These are phyloP conservation scores for Platynereis dumerilii DNA, from an alignment of 2,888 invertebrate genomes.

Conservation along the genomic window DNA sequence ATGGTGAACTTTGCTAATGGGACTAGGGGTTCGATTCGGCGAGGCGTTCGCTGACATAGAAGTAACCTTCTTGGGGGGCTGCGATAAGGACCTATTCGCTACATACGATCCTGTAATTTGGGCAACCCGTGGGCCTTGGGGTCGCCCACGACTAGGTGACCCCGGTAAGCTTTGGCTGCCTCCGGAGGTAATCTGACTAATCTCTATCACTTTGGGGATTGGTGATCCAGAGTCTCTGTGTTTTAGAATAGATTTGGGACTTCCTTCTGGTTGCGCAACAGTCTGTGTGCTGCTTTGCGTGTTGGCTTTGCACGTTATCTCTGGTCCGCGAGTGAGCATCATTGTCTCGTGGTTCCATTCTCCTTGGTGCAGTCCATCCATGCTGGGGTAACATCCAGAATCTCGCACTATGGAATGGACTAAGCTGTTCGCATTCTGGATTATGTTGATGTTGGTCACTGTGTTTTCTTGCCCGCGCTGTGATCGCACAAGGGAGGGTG, in stretches of 20 bases:
- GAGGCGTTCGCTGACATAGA: background rate
- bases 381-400: no score
- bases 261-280: background rate
- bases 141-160: background rate
- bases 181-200: no score
- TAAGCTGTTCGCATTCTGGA: no score
- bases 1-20: background rate
- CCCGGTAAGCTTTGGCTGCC: background rate
- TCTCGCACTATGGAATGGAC: no score
- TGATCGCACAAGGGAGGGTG: no score
- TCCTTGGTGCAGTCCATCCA: no score
- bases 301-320: no score
- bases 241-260: constrained; percentile 3
- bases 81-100: background rate
- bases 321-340: no score
- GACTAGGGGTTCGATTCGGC: background rate
- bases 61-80: background rate
- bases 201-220: background rate
- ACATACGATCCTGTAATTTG: background rate
- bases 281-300: background rate
- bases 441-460: no score
- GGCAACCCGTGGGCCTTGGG: background rate
- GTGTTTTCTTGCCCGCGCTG: no score
- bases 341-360: no score
- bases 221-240: background rate